Evolutionary conservation across 2,797 vertebrate genomes (phyloP), one percentile per base, ranked within the genome.

Genomic region (Gymnocypris eckloni): DNA sequence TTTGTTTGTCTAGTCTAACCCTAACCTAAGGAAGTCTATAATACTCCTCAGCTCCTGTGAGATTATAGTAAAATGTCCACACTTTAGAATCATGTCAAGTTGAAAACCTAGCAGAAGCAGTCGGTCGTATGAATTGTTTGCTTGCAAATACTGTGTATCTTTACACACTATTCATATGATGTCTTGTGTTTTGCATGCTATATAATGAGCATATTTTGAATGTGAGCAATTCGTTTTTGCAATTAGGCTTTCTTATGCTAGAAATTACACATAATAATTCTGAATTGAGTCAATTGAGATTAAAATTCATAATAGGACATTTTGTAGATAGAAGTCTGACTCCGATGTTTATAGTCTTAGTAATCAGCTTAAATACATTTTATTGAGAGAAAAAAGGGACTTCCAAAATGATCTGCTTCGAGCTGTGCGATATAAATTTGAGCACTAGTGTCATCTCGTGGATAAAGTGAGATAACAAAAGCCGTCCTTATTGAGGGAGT

Each of bases 391-490:
- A 70, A 67, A 52, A 71, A 22, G 5, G 33, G 16, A 25, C 11
- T 56, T 6, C 75, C 28, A 52, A 10, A 18, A n/a, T 70, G 20
- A 22, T 20, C 13, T 69, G 66, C 45, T 18, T 52, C 6, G 37
- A 28, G 28, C 15, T 20, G 45, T 39, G 25, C 3, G 0, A 72
- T 33, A 25, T 73, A 66, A 18, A 83, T 66, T 10, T n/a, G 20
- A 76, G 81, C 43, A 76, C 54, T 64, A 52, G 56, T 39, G 72
- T 12, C 70, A 76, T 76, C 71, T 76, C 1, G 82, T 76, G 82
- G 71, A 83, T 10, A 45, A 72, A 11, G 13, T 25, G 48, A 39
- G 13, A 33, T 41, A 54, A 33, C 61, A 67, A 11, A 66, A 41
- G 13, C 12, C 1, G 1, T 43, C 22, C 9, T 61, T 28, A 20